phyloP scores from a whole-genome alignment of 2,797 vertebrate species.

The Gambelia wislizenii region DNA sequence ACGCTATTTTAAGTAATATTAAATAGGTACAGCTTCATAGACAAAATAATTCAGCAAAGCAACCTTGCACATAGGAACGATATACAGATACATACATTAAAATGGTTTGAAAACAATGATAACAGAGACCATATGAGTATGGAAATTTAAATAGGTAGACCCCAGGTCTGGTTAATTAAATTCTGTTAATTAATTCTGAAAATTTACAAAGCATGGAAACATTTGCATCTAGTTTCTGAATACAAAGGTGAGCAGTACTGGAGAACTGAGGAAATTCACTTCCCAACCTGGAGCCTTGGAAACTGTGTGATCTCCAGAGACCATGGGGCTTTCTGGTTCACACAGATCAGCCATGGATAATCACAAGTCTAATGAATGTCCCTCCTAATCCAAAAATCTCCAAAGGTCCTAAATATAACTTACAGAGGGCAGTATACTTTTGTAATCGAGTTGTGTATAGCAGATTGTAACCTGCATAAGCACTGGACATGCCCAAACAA shows the following conservation, averaged over 20 bases:
- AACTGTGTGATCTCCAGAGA: not conserved
- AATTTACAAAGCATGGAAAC: conserved; percentile 37
- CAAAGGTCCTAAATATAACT: not conserved
- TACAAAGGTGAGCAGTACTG: conserved; percentile 9
- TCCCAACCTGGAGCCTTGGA: not conserved
- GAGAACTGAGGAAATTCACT: not conserved
- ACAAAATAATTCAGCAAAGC: conserved; percentile 16
- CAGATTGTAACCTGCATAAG: not conserved
- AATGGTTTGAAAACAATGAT: conserved; percentile 17
- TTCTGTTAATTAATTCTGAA: conserved; percentile 36
- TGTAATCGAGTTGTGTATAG: not conserved
- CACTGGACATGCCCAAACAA: not conserved
- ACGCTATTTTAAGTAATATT: not conserved
- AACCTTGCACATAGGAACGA: conserved; percentile 7
- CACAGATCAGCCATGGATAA: not conserved
- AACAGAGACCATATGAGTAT: conserved; percentile 29
- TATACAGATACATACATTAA: conserved; percentile 35
- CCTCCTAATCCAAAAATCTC: not conserved
- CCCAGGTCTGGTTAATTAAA: conserved; percentile 15
- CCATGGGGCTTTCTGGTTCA: not conserved
- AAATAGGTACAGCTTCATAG: conserved; percentile 1
- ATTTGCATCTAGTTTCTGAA: conserved; percentile 31
- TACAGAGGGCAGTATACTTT: not conserved
- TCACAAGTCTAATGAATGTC: not conserved
- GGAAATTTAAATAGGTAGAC: conserved; percentile 30